These are phyloP conservation scores for Amblyraja radiata DNA, from an alignment of 2,797 vertebrate genomes.

Conservation along the genomic window DNA sequence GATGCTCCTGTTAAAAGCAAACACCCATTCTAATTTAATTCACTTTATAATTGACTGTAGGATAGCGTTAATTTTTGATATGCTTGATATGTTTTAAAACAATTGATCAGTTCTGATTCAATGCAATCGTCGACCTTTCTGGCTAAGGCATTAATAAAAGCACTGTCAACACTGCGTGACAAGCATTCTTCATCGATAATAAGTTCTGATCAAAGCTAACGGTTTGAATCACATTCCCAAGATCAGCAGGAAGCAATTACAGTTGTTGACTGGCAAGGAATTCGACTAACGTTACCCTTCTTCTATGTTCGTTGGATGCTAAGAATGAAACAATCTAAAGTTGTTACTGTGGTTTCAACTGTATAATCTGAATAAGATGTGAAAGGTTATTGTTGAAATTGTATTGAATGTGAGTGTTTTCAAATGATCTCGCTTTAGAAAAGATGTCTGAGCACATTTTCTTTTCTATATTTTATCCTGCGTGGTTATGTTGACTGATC, in stretches of 20 bases:
- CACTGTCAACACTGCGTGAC: background rate
- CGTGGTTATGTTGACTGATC: slow-evolving; percentile 31
- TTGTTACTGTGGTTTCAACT: background rate
- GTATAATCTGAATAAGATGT: background rate
- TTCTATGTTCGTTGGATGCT: background rate
- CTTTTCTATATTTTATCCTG: background rate
- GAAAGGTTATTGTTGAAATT: background rate
- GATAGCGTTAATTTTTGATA: background rate
- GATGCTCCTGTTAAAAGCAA: slow-evolving; percentile 5
- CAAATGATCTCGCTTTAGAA: slow-evolving; percentile 38
- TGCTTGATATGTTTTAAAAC: background rate
- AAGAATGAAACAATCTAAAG: background rate
- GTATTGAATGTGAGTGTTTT: background rate
- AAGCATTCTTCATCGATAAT: background rate
- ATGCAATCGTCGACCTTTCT: background rate
- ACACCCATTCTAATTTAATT: background rate
- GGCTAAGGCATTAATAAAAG: background rate
- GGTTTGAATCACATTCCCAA: slow-evolving; percentile 5
- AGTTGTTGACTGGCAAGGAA: slow-evolving; percentile 20
- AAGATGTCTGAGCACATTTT: slow-evolving; percentile 14
- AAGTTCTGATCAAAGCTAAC: slow-evolving; percentile 7
- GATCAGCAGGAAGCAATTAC: background rate
- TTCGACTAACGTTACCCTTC: background rate
- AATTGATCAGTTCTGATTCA: background rate
- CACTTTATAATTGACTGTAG: background rate